phyloP scores from a whole-genome alignment of 2,797 vertebrate genomes.

The Tragelaphus eurycerus region DNA sequence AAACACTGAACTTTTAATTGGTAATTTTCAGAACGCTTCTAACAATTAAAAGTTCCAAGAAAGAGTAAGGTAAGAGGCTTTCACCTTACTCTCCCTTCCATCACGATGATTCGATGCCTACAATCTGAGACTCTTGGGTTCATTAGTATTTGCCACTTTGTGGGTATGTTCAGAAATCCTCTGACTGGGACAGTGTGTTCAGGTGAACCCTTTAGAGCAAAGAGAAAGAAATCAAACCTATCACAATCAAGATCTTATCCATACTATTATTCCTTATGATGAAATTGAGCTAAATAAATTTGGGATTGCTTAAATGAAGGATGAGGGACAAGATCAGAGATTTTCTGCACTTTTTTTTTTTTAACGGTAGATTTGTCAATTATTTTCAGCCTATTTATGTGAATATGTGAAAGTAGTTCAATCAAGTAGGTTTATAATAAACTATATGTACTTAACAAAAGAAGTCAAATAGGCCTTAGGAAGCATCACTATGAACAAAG shows the following conservation, averaged over 20 bases:
- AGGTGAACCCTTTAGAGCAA: background rate
- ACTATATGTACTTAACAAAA: slow-evolving; percentile 41
- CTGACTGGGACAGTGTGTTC: background rate
- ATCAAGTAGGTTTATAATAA: slow-evolving; percentile 43
- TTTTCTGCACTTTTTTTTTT: background rate
- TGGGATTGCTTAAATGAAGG: background rate
- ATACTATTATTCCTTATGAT: background rate
- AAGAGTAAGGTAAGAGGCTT: background rate
- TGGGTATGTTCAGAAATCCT: background rate
- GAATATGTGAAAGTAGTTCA: slow-evolving; percentile 34
- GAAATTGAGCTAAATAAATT: background rate
- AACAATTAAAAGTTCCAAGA: background rate
- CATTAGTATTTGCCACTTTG: background rate
- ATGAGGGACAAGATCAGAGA: background rate
- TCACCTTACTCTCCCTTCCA: background rate
- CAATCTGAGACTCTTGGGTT: background rate
- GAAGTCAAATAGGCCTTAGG: background rate
- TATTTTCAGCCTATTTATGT: background rate
- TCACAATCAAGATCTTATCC: background rate
- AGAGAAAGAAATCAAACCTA: background rate
- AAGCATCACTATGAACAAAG: background rate
- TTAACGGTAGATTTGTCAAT: background rate
- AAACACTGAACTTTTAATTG: background rate
- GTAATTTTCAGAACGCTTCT: background rate
- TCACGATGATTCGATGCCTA: background rate